Evolutionary conservation across 2,888 invertebrate species (phyloP).

Genomic region (Eupithecia subfuscata): DNA sequence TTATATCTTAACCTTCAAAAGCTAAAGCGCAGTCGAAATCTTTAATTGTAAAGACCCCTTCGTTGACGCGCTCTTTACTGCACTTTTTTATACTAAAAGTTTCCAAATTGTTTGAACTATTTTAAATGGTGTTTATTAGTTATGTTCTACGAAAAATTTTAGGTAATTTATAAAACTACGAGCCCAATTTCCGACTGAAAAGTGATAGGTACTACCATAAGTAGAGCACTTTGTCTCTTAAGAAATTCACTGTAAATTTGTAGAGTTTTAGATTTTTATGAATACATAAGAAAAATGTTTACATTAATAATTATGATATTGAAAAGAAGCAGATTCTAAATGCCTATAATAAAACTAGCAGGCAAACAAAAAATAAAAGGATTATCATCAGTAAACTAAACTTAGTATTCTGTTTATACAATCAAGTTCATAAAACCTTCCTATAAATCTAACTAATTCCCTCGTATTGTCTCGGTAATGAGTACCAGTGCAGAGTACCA

Average conservation of each 20-base stretch:
- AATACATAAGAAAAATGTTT: too few species aligned
- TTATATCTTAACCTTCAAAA: too few species aligned
- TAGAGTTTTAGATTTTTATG: background rate
- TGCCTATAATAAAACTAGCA: background rate
- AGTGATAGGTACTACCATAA: background rate
- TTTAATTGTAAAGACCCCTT: background rate
- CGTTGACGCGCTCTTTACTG: background rate
- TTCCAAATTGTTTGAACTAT: background rate
- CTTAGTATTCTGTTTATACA: slow-evolving; percentile 5
- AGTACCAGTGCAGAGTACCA: slow-evolving; percentile 21
- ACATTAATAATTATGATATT: too few species aligned
- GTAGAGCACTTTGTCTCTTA: background rate
- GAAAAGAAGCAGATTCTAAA: background rate
- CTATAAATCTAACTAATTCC: slow-evolving; percentile 31
- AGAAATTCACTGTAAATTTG: background rate
- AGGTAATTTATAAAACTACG: background rate
- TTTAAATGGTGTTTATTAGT: too few species aligned
- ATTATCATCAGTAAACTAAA: slow-evolving; percentile 2
- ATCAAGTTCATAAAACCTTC: slow-evolving; percentile 19
- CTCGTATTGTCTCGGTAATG: slow-evolving; percentile 30
- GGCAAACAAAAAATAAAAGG: background rate
- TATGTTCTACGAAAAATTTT: too few species aligned
- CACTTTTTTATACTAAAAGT: background rate
- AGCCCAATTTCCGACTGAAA: background rate
- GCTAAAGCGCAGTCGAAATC: background rate